Evolutionary conservation across 1,140 invertebrate genomes (phyloP), one percentile per base, ranked within the genome.

Genomic region (Tetraneura akinire): DNA sequence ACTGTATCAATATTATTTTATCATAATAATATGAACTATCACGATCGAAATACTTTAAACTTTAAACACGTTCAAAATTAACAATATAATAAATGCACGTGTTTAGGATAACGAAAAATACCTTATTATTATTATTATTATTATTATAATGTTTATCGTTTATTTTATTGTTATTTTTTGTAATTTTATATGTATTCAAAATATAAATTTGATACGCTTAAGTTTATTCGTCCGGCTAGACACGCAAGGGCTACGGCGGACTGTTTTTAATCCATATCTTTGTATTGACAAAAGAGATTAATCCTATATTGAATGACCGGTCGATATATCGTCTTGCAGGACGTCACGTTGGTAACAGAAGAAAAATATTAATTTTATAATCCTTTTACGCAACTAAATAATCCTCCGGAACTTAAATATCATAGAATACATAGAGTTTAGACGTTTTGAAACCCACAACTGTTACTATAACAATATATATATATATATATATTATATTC

Each of bases 271-370:
- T 76, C 53, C 73, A 23, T n/a, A n/a, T 60, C 73, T 76, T 45
- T 76, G 73, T 76, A 76, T 76, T 76, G 73, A 76, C 73, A 76
- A 76, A 76, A 76, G 32, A 76, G 49, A 76, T 76, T 76, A 76
- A 76, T 32, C 51, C 73, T 76, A 76, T 76, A 76, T 76, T 37
- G n/a, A 76, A 76, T 76, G 73, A 55, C 73, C 29, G 32, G 49
- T 55, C 73, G 21, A 76, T 76, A 76, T 76, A 76, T 76, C 73
- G 73, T 76, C 73, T 76, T 76, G 73, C 73, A 57, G 73, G 73
- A 76, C 57, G 32, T 55, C 73, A 57, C 53, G 3, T 57, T 18
- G 32, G 53, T 26, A 76, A 76, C 21, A 16, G n/a, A 76, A 60
- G 47, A 42, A 55, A n/a, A 76, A 76, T 57, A 76, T 76, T 76